Evolutionary conservation across 2,888 invertebrate genomes (phyloP).

Genomic region (Pseudococcus longispinus): DNA sequence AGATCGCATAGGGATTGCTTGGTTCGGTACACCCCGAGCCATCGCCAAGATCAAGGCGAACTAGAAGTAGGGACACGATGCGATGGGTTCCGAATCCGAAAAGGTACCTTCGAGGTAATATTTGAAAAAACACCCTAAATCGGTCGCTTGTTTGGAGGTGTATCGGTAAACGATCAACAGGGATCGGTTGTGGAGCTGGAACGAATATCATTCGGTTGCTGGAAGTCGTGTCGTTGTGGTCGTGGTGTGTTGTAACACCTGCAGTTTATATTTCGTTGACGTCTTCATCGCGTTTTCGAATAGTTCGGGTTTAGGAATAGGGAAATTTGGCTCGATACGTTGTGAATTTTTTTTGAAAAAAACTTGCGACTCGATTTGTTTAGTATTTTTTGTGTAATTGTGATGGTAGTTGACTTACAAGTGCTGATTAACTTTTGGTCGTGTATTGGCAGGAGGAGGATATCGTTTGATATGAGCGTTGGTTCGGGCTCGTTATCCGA

Average conservation of each 20-base stretch:
- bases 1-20: neutral
- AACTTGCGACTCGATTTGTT: neutral
- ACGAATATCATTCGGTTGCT: neutral
- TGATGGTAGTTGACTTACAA: neutral
- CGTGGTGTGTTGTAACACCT: neutral
- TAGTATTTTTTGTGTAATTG: neutral
- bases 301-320: too few relatives aligned
- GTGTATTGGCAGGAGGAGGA: constrained; percentile 2
- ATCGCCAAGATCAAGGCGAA: neutral
- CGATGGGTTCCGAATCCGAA: neutral
- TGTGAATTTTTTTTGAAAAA: neutral
- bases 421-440: constrained; percentile 5
- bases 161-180: neutral
- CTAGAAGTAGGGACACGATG: neutral
- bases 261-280: neutral
- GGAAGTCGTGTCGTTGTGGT: neutral
- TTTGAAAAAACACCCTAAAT: neutral
- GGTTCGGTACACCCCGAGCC: neutral
- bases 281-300: neutral
- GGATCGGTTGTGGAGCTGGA: neutral
- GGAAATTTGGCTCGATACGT: neutral
- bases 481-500: constrained; percentile 40
- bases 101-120: too few relatives aligned
- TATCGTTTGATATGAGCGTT: constrained; percentile 51
- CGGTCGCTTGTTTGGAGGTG: neutral